Percentiles rank a stretch among this genome's conserved stretches.
phyloP scores from a whole-genome alignment of 1,140 invertebrate species.

The Scaptomyza pallida region DNA sequence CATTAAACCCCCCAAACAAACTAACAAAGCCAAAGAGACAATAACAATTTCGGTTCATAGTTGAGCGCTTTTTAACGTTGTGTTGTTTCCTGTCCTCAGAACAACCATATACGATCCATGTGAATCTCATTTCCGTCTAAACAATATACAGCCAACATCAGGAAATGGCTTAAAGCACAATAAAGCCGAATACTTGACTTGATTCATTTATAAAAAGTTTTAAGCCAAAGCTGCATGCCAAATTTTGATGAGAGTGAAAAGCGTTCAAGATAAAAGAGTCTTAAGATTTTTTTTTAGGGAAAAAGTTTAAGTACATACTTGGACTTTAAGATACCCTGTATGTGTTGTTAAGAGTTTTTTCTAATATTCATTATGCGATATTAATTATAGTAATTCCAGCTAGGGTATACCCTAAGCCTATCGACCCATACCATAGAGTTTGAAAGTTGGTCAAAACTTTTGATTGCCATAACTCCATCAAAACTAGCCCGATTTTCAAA shows the following conservation, averaged over 20 bases:
- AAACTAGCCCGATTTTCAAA: too few relatives aligned
- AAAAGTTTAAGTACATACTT: neutral
- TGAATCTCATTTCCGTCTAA: conserved; percentile 21
- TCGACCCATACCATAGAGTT: too few relatives aligned
- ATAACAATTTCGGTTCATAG: conserved; percentile 28
- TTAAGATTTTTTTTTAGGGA: neutral
- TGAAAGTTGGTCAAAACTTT: too few relatives aligned
- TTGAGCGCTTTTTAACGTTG: conserved; percentile 19
- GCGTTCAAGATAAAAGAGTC: too few relatives aligned
- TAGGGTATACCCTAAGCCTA: too few relatives aligned
- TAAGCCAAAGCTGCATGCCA: neutral
- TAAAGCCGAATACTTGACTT: conserved; percentile 6
- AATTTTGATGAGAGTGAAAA: neutral
- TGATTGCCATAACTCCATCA: too few relatives aligned
- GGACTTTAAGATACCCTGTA: conserved; percentile 3
- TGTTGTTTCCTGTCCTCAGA: conserved; percentile 24
- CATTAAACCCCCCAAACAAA: conserved; percentile 12
- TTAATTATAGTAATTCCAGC: too few relatives aligned
- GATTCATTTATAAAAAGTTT: neutral
- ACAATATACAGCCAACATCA: conserved; percentile 17
- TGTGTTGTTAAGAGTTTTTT: neutral
- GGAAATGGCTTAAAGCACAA: conserved; percentile 38
- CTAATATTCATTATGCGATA: too few relatives aligned
- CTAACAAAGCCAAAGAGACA: neutral
- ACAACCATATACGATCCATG: neutral